A percentile compares a stretch with the other conserved stretches of the same genome.
Conservation (phyloP, 2,113 vertebrate genomes). For the Tupaia tana region DNA sequence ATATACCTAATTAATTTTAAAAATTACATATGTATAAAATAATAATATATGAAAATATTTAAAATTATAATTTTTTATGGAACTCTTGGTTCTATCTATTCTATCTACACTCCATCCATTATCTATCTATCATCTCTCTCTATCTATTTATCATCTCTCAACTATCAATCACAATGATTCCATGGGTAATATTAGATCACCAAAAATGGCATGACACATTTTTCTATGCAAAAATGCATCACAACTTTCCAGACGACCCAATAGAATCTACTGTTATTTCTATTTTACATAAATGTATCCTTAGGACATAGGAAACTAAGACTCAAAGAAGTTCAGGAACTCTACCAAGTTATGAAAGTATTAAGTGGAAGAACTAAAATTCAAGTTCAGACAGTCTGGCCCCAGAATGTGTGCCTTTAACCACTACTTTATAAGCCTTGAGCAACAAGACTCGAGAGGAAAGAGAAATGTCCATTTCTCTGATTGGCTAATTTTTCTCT, state of each 20-base stretch:
- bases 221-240: too few species aligned
- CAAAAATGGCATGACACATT: too few species aligned
- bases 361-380: not conserved
- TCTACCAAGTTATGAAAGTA: not conserved
- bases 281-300: not conserved
- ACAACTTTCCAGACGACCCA: too few species aligned
- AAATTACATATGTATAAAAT: not conserved
- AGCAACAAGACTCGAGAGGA: not conserved
- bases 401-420: not conserved
- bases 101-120: too few species aligned
- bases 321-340: constrained; percentile 13
- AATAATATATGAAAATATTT: not conserved
- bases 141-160: not conserved
- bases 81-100: not conserved
- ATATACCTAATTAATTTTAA: not conserved
- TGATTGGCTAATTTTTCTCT: not conserved
- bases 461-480: constrained; percentile 8
- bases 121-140: not conserved
- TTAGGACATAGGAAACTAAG: not conserved
- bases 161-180: not conserved
- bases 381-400: not conserved
- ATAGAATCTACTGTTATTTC: not conserved
- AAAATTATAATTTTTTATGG: not conserved
- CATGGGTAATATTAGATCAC: not conserved
- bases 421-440: not conserved